These are phyloP conservation scores for Hystrix brachyura DNA, from an alignment of 2,113 vertebrate species.

Conservation along the genomic window DNA sequence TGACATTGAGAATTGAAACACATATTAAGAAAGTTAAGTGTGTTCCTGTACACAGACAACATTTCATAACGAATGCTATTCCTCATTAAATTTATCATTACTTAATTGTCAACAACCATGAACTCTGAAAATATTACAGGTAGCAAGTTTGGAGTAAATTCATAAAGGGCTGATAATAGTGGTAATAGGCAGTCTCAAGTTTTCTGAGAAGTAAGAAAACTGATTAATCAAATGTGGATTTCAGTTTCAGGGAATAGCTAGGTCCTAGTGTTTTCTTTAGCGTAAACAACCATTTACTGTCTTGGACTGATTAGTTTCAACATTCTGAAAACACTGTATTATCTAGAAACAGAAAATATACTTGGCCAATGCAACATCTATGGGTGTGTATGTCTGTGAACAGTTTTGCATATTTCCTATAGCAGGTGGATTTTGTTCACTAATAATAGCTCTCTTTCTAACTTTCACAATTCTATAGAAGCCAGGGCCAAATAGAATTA, in stretches of 20 bases:
- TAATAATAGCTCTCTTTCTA: slow-evolving; percentile 1
- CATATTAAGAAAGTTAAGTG: slow-evolving; percentile 60
- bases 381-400: not conserved
- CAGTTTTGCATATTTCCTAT: not conserved
- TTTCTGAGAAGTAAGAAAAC: slow-evolving; percentile 31
- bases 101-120: not conserved
- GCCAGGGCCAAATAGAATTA: slow-evolving; percentile 30
- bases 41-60: not conserved
- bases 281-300: not conserved
- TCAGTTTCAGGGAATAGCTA: not conserved
- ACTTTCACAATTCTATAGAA: slow-evolving; percentile 33
- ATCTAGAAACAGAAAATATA: not conserved
- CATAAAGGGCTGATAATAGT: not conserved
- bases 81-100: not conserved
- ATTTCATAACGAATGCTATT: slow-evolving; percentile 26
- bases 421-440: not conserved
- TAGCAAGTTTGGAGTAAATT: not conserved
- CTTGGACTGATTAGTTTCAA: not conserved
- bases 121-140: slow-evolving; percentile 22
- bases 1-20: slow-evolving; percentile 49
- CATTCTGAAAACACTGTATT: not conserved
- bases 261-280: not conserved
- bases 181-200: not conserved
- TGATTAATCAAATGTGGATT: not conserved
- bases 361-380: not conserved